These are phyloP conservation scores for Ammodytes dubius DNA, from an alignment of 2,113 vertebrate genomes.

Conservation along the genomic window DNA sequence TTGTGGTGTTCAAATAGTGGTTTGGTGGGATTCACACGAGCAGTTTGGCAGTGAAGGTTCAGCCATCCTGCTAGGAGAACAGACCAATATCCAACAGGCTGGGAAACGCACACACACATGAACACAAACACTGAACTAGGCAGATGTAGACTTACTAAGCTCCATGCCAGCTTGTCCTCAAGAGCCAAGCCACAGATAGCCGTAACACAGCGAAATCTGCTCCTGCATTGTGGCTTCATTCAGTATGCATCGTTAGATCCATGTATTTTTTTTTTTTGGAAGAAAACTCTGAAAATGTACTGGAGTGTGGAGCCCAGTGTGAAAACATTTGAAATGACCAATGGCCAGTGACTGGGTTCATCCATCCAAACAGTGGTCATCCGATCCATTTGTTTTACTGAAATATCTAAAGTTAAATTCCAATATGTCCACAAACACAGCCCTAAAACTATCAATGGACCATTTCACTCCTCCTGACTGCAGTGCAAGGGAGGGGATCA, in stretches of 20 bases:
- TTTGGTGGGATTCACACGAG: constrained; percentile 47
- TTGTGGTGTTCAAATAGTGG: constrained; percentile 12
- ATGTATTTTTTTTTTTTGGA: constrained; percentile 42
- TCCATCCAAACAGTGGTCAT: constrained; percentile 41
- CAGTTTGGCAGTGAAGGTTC: constrained; percentile 46
- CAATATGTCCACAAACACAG: constrained; percentile 52
- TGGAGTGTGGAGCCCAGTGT: constrained; percentile 1
- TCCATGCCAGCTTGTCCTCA: constrained; percentile 48
- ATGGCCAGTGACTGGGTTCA: constrained; percentile 27
- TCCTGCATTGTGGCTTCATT: constrained; percentile 40
- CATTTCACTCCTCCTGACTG: constrained; percentile 46
- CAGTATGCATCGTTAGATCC: constrained; percentile 33
- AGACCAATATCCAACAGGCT: constrained; percentile 52
- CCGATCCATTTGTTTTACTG: constrained; percentile 58
- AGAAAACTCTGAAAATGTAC: constrained; percentile 34
- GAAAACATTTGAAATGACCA: constrained; percentile 34
- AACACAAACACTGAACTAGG: constrained; percentile 35
- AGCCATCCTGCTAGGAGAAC: constrained; percentile 43
- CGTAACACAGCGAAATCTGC: constrained; percentile 44
- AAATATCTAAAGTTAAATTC: constrained; percentile 43
- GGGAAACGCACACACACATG: constrained; percentile 25
- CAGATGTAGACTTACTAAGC: constrained; percentile 35
- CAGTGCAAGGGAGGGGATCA: constrained; percentile 8
- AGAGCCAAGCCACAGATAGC: constrained; percentile 41
- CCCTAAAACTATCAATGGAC: constrained; percentile 35